Conservation (phyloP, 2,113 vertebrate genomes). For the Lethenteron reissneri region DNA sequence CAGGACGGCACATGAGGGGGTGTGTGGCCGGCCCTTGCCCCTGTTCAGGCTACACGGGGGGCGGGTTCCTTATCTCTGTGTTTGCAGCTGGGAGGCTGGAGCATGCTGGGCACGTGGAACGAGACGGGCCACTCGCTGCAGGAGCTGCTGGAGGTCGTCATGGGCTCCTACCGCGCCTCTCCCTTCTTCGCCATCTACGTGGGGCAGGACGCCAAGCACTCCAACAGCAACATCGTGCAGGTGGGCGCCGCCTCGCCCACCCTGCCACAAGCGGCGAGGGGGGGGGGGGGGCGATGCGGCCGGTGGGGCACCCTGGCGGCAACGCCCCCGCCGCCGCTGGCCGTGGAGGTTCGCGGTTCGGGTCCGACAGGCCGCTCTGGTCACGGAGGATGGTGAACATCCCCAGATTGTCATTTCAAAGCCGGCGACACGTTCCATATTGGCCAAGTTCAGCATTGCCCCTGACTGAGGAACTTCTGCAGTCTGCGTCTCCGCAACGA, state of each 20-base stretch:
- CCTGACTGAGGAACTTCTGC: no score
- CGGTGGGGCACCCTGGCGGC: no score
- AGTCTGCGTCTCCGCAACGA: no score
- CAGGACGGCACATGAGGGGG: background rate
- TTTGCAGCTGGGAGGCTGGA: slow-evolving; percentile 70
- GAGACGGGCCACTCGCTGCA: slow-evolving; percentile 46
- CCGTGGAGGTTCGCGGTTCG: no score
- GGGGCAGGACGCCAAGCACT: slow-evolving; percentile 77
- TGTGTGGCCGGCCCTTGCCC: background rate
- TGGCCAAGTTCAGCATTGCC: no score
- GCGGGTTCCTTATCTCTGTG: background rate
- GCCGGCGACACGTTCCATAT: no score
- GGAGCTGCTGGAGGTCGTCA: slow-evolving; percentile 40
- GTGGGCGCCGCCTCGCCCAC: slow-evolving; percentile 18
- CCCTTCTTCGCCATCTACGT: slow-evolving; percentile 81
- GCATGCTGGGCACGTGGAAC: slow-evolving; percentile 38
- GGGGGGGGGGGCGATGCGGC: no score
- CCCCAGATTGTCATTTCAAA: no score
- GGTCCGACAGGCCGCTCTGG: no score
- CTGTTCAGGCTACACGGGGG: background rate
- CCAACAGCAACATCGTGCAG: slow-evolving; percentile 86
- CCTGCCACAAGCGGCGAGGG: no score
- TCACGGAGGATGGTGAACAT: no score
- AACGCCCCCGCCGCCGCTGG: no score
- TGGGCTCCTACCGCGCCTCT: slow-evolving; percentile 40